Evolutionary conservation across 2,888 invertebrate species (phyloP).

Genomic region (Platynereis dumerilii): DNA sequence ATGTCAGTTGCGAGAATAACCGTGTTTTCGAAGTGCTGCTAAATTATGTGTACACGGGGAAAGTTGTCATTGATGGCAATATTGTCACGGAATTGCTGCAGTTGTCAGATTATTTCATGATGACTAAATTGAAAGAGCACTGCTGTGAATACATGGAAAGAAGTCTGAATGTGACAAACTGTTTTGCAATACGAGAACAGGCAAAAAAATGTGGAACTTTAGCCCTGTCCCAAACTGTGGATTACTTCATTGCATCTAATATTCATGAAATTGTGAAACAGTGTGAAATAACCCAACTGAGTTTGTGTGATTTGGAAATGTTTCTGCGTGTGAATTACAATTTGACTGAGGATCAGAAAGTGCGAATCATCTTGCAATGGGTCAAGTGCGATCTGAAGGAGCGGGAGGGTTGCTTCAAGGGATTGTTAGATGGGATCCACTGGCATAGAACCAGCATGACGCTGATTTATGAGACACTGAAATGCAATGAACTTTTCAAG

Average conservation of each 20-base stretch:
- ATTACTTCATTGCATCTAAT: constrained; percentile 67
- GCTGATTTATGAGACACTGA: constrained; percentile 66
- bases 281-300: constrained; percentile 67
- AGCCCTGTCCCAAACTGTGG: constrained; percentile 68
- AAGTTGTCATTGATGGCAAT: constrained; percentile 69
- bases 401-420: constrained; percentile 68
- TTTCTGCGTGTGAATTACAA: constrained; percentile 66
- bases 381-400: constrained; percentile 65
- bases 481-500: constrained; percentile 68
- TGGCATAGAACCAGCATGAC: constrained; percentile 52
- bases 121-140: constrained; percentile 69
- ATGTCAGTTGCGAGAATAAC: constrained; percentile 62
- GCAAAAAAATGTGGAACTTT: constrained; percentile 70
- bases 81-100: constrained; percentile 71
- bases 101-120: constrained; percentile 71
- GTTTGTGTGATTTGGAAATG: constrained; percentile 65
- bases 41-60: constrained; percentile 74
- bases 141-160: constrained; percentile 73
- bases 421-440: constrained; percentile 63
- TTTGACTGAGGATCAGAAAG: constrained; percentile 58
- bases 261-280: constrained; percentile 67
- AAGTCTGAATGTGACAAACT: constrained; percentile 71
- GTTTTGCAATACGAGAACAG: constrained; percentile 70
- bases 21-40: constrained; percentile 70
- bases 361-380: constrained; percentile 69